Evolutionary conservation across 2,888 invertebrate genomes (phyloP).

Genomic region (Amphipyra berbera): DNA sequence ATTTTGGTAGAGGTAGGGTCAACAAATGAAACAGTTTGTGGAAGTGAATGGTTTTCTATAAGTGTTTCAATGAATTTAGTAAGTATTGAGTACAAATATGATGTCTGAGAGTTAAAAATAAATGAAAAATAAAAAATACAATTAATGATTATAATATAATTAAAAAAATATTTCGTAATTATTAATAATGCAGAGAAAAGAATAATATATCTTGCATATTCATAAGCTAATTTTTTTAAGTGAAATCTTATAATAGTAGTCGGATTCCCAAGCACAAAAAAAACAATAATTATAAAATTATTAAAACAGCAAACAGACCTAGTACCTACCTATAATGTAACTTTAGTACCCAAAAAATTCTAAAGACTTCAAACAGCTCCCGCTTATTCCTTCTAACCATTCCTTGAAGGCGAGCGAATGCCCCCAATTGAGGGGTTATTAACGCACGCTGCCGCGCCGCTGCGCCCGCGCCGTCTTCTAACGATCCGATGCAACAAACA

Average conservation of each 20-base stretch:
- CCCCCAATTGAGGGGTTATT: slow-evolving; percentile 82
- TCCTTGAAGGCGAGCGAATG: slow-evolving; percentile 64
- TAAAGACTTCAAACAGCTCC: slow-evolving; percentile 26
- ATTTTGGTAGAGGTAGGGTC: not conserved
- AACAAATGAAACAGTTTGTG: not conserved
- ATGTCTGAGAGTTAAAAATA: too few relatives aligned
- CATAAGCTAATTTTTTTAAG: too few relatives aligned
- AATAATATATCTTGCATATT: too few relatives aligned
- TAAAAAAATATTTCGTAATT: too few relatives aligned
- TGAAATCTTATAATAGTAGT: too few relatives aligned
- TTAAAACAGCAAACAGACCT: too few relatives aligned
- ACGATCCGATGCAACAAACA: slow-evolving; percentile 66
- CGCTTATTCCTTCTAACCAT: slow-evolving; percentile 13
- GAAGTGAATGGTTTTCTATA: not conserved
- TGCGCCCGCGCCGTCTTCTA: slow-evolving; percentile 68
- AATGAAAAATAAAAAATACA: too few relatives aligned
- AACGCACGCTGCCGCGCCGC: slow-evolving; percentile 63
- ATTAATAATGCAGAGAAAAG: too few relatives aligned
- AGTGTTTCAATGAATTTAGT: not conserved
- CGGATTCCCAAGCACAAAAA: too few relatives aligned
- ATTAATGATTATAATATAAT: too few relatives aligned
- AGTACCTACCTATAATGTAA: too few relatives aligned
- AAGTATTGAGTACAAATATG: not conserved
- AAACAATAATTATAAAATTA: too few relatives aligned
- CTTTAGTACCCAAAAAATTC: not conserved